These are phyloP conservation scores for Oscheius sp. DNA, from an alignment of 2,888 invertebrate species.

Conservation along the genomic window DNA sequence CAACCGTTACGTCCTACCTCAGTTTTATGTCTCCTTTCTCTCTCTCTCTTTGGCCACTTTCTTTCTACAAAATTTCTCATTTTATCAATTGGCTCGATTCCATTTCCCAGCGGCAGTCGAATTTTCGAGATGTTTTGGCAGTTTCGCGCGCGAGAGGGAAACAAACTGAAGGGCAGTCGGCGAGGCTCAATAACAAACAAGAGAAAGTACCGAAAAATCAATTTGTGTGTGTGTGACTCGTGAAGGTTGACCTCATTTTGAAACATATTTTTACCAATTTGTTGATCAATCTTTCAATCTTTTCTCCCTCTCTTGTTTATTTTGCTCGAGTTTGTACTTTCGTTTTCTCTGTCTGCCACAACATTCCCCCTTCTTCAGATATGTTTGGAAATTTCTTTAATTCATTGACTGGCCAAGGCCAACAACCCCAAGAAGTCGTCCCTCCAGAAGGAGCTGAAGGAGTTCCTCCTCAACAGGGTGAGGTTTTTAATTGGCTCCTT, in stretches of 20 bases:
- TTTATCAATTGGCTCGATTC: not conserved
- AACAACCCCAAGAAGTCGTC: too few species aligned
- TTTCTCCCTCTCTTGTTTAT: too few species aligned
- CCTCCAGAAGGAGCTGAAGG: too few species aligned
- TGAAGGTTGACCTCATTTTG: not conserved
- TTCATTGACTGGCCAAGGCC: not conserved
- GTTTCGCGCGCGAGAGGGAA: not conserved
- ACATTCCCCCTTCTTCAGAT: not conserved
- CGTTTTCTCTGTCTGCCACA: not conserved
- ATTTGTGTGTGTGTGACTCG: not conserved
- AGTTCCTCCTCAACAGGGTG: not conserved
- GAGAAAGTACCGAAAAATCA: not conserved
- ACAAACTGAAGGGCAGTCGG: not conserved
- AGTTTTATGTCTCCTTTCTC: not conserved
- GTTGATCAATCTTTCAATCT: not conserved
- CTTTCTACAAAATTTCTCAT: not conserved
- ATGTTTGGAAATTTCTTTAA: conserved; percentile 13
- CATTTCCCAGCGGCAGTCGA: not conserved
- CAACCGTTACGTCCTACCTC: not conserved
- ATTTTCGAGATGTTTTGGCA: not conserved
- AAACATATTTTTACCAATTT: not conserved
- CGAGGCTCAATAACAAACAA: conserved; percentile 7
- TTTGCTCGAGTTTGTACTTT: too few species aligned
- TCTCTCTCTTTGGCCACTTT: not conserved
- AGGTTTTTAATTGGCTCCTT: not conserved